Evolutionary conservation across 2,888 invertebrate genomes (phyloP).

Genomic region (Agrilus mali): DNA sequence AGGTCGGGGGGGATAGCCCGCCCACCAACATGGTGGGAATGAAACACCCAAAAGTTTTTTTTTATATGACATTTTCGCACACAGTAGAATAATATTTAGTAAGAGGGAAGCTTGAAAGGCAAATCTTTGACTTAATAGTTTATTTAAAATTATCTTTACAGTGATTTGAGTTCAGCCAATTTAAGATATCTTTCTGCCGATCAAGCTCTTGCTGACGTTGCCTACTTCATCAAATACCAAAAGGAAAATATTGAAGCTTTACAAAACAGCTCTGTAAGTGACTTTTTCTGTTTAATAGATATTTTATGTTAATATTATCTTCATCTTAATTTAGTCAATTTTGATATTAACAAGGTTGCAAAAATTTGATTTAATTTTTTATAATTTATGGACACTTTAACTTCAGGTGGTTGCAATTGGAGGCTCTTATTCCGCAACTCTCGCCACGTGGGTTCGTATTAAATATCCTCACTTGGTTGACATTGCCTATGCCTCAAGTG

Average conservation of each 20-base stretch:
- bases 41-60: no score
- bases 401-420: conserved; percentile 40
- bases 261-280: conserved; percentile 27
- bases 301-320: no score
- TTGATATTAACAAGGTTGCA: no score
- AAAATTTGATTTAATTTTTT: no score
- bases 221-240: conserved; percentile 27
- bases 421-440: conserved; percentile 45
- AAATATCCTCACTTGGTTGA: conserved; percentile 45
- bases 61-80: no score
- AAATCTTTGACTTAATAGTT: no score
- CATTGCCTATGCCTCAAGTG: conserved; percentile 46
- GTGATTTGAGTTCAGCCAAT: conserved; percentile 22
- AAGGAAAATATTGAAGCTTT: conserved; percentile 22
- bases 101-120: no score
- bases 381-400: conserved; percentile 2
- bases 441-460: conserved; percentile 46
- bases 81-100: no score
- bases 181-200: conserved; percentile 30
- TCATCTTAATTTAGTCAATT: neutral
- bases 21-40: no score
- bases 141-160: conserved; percentile 1
- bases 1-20: no score
- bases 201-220: conserved; percentile 34
- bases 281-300: no score